These are phyloP conservation scores for Sphyrna mokarran DNA, from an alignment of 2,113 vertebrate species.

Conservation along the genomic window DNA sequence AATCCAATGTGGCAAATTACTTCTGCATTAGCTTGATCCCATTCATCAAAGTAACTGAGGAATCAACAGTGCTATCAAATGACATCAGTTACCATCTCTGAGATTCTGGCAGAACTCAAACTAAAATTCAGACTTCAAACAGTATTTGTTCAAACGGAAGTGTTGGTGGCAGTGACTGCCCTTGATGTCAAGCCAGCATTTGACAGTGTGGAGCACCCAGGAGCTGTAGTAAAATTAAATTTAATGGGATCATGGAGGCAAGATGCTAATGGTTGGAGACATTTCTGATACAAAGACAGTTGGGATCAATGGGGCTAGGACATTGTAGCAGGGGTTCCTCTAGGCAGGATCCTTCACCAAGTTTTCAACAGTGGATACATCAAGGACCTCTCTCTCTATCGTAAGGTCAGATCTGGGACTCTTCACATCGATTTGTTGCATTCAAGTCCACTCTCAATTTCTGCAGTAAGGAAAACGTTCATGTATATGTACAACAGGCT, in stretches of 20 bases:
- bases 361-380: neutral
- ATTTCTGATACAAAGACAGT: neutral
- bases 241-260: neutral
- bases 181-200: neutral
- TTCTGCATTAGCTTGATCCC: neutral
- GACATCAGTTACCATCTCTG: neutral
- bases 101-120: neutral
- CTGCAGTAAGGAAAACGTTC: neutral
- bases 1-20: neutral
- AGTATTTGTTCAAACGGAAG: neutral
- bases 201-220: neutral
- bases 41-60: neutral
- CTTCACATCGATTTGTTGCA: neutral
- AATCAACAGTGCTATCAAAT: neutral
- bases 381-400: neutral
- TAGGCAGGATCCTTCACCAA: neutral
- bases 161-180: neutral
- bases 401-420: neutral
- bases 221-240: neutral
- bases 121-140: neutral
- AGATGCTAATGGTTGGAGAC: neutral
- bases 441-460: neutral
- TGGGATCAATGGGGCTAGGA: neutral
- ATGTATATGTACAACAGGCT: constrained; percentile 17
- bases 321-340: neutral